Conservation (phyloP, 2,797 vertebrate genomes). For the Rhodeus uyekii region DNA sequence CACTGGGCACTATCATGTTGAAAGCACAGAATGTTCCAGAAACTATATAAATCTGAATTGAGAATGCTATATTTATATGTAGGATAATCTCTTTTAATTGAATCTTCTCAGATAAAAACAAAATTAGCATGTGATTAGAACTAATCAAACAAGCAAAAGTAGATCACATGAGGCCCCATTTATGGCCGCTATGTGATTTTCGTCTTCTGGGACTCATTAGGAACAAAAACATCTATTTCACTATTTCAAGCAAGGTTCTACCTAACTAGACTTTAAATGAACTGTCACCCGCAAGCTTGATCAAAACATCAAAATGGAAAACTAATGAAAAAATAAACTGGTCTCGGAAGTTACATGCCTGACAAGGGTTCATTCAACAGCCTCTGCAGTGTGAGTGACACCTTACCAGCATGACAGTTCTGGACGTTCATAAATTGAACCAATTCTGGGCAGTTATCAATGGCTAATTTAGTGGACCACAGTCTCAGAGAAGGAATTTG, state of each 20-base stretch:
- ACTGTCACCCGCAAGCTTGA: slow-evolving; percentile 16
- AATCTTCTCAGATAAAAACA: background rate
- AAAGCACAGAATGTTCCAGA: background rate
- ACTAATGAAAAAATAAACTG: slow-evolving; percentile 22
- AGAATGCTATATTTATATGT: background rate
- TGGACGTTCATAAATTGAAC: slow-evolving; percentile 62
- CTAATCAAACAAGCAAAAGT: slow-evolving; percentile 18
- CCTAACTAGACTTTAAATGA: slow-evolving; percentile 27
- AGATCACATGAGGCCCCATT: slow-evolving; percentile 22
- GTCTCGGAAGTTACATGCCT: slow-evolving; percentile 24
- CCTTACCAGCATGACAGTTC: slow-evolving; percentile 30
- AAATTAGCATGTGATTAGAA: background rate
- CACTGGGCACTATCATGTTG: background rate
- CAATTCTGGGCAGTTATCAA: slow-evolving; percentile 62
- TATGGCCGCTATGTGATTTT: slow-evolving; percentile 6
- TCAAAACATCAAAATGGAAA: slow-evolving; percentile 37
- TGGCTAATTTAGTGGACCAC: slow-evolving; percentile 66
- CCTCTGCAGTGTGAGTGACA: slow-evolving; percentile 18
- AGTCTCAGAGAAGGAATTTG: slow-evolving; percentile 66
- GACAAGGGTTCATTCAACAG: slow-evolving; percentile 3
- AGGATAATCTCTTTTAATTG: background rate
- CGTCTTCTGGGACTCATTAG: slow-evolving; percentile 12
- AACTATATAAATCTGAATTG: slow-evolving; percentile 2
- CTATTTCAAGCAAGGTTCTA: slow-evolving; percentile 26
- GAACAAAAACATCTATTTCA: slow-evolving; percentile 11